A percentile compares a stretch with the other conserved stretches of the same genome.
These are phyloP conservation scores for Gallinago stenura DNA, from an alignment of 2,797 vertebrate genomes.

Conservation along the genomic window DNA sequence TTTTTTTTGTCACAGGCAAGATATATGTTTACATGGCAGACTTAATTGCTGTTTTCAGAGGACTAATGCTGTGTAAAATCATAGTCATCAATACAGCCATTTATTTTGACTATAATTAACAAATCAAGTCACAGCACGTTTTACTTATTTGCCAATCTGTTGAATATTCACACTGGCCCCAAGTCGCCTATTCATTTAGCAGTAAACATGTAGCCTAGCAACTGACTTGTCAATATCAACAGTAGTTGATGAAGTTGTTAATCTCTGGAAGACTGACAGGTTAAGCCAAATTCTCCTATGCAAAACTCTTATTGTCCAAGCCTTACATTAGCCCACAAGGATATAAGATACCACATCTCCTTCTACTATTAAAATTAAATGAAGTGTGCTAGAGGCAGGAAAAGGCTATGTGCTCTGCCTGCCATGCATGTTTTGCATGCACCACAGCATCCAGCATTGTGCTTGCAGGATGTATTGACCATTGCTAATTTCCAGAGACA, in stretches of 20 bases:
- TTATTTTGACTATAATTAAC: conserved; percentile 77
- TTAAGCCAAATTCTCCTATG: conserved; percentile 59
- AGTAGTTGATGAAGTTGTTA: conserved; percentile 85
- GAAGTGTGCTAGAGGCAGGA: conserved; percentile 76
- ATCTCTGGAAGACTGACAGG: conserved; percentile 80
- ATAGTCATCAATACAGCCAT: conserved; percentile 79
- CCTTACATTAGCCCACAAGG: conserved; percentile 63
- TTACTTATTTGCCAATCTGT: conserved; percentile 85
- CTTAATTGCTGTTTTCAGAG: conserved; percentile 69
- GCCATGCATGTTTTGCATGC: conserved; percentile 57
- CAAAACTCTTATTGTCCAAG: conserved; percentile 63
- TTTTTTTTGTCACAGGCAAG: conserved; percentile 60
- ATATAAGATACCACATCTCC: conserved; percentile 70
- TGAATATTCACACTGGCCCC: conserved; percentile 82
- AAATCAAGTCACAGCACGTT: conserved; percentile 85
- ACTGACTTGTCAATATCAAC: conserved; percentile 86
- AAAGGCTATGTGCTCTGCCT: conserved; percentile 70
- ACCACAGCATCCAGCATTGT: conserved; percentile 39
- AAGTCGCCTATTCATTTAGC: conserved; percentile 80
- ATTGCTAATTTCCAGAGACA: conserved; percentile 76
- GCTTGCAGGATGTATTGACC: conserved; percentile 51
- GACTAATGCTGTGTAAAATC: conserved; percentile 73
- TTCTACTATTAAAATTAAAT: conserved; percentile 78
- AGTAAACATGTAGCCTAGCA: conserved; percentile 85
- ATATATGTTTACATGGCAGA: conserved; percentile 70